phyloP scores from a whole-genome alignment of 2,113 vertebrate species.

The Labrus mixtus region DNA sequence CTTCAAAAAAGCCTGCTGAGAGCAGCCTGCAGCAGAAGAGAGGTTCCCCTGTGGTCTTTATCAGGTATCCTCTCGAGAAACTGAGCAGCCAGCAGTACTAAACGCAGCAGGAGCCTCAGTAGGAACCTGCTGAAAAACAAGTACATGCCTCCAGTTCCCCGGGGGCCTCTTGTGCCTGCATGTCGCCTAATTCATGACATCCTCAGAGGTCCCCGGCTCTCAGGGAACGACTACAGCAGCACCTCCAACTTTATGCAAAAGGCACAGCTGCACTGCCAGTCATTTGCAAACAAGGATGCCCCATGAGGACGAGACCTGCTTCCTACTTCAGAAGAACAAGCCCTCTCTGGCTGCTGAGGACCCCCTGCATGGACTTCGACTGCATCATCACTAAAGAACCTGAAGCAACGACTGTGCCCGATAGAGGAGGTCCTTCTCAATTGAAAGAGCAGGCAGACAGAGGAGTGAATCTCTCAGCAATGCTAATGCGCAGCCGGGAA shows the following conservation, averaged over 20 bases:
- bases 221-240: conserved; percentile 44
- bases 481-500: conserved; percentile 72
- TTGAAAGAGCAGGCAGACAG: conserved; percentile 52
- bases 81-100: conserved; percentile 65
- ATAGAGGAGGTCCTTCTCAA: conserved; percentile 59
- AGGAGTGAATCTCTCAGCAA: conserved; percentile 57
- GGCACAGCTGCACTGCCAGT: conserved; percentile 58
- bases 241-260: conserved; percentile 55
- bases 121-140: conserved; percentile 77
- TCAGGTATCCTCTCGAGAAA: conserved; percentile 72
- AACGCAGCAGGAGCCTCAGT: conserved; percentile 70
- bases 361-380: conserved; percentile 38
- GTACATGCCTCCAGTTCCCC: conserved; percentile 63
- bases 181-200: conserved; percentile 76
- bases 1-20: conserved; percentile 67
- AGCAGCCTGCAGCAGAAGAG: conserved; percentile 51
- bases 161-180: conserved; percentile 63
- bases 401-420: conserved; percentile 35
- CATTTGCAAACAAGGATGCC: conserved; percentile 76
- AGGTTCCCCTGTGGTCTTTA: conserved; percentile 65
- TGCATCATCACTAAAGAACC: conserved; percentile 37
- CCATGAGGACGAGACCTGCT: conserved; percentile 54
- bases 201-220: conserved; percentile 62
- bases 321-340: conserved; percentile 54
- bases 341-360: conserved; percentile 38